These are phyloP conservation scores for Pseudopodoces humilis DNA, from an alignment of 2,113 vertebrate species.

Conservation along the genomic window DNA sequence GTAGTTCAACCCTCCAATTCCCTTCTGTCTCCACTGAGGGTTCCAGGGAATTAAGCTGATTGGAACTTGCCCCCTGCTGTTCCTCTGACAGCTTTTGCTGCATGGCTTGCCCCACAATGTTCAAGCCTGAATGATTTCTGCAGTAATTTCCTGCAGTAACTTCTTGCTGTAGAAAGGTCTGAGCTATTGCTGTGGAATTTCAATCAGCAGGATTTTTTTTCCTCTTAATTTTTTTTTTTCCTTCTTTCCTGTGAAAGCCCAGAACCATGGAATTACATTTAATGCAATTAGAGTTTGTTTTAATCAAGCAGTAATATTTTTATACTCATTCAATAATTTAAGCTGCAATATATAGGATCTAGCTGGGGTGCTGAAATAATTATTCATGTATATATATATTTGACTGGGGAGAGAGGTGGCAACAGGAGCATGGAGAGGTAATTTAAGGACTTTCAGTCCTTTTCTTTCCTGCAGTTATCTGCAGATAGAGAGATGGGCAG, in stretches of 20 bases:
- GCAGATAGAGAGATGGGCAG: background rate
- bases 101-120: background rate
- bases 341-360: background rate
- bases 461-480: background rate
- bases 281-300: background rate
- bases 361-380: background rate
- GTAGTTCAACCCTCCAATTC: background rate
- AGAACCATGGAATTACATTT: background rate
- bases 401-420: background rate
- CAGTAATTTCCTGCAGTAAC: background rate
- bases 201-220: background rate
- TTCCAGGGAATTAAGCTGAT: background rate
- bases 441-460: background rate
- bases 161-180: background rate
- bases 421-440: background rate
- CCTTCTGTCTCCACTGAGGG: background rate
- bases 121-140: background rate
- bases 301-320: background rate
- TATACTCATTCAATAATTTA: background rate
- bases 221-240: background rate
- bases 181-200: background rate
- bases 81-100: background rate
- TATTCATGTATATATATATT: background rate
- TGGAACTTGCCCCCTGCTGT: background rate
- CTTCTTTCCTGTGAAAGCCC: background rate